Conservation (phyloP, 23 tunicate species). For the Styela clava region DNA sequence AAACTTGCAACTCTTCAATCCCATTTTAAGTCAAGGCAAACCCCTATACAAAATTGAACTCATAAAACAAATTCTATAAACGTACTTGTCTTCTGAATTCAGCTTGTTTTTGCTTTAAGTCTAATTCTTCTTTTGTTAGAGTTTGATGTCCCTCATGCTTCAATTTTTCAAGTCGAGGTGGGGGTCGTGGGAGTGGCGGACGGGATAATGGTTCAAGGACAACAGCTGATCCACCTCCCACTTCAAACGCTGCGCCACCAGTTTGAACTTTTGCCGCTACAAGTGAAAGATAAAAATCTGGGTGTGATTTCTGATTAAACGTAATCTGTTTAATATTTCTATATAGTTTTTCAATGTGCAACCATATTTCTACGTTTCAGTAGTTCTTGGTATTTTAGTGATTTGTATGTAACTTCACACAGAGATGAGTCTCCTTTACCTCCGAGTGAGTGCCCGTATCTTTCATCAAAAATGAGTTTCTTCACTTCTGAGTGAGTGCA, state of each 20-base stretch:
- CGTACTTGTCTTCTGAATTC: slow-evolving; percentile 51
- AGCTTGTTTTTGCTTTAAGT: slow-evolving; percentile 53
- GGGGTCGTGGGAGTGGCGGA: slow-evolving; percentile 65
- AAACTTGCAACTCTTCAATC: too few relatives aligned
- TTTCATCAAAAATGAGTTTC: too few relatives aligned
- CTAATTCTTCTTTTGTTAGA: slow-evolving; percentile 67
- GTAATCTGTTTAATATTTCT: too few relatives aligned
- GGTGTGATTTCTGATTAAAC: too few relatives aligned
- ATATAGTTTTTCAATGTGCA: too few relatives aligned
- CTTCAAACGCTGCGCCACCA: slow-evolving; percentile 95
- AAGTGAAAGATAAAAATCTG: neutral
- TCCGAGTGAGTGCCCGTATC: too few relatives aligned
- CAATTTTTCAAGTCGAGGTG: slow-evolving; percentile 69
- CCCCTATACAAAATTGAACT: too few relatives aligned
- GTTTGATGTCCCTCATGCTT: slow-evolving; percentile 39
- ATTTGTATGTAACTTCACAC: too few relatives aligned
- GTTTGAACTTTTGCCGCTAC: slow-evolving; percentile 59
- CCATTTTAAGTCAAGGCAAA: neutral
- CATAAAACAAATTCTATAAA: too few relatives aligned
- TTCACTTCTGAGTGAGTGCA: too few relatives aligned
- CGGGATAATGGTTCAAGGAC: slow-evolving; percentile 53
- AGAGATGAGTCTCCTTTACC: too few relatives aligned
- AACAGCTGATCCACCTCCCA: slow-evolving; percentile 34
- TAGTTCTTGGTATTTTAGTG: neutral
- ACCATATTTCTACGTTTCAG: too few relatives aligned